A percentile compares a stretch with the other conserved stretches of the same genome.
phyloP scores from a whole-genome alignment of 2,113 vertebrate genomes.

The Gobius niger region DNA sequence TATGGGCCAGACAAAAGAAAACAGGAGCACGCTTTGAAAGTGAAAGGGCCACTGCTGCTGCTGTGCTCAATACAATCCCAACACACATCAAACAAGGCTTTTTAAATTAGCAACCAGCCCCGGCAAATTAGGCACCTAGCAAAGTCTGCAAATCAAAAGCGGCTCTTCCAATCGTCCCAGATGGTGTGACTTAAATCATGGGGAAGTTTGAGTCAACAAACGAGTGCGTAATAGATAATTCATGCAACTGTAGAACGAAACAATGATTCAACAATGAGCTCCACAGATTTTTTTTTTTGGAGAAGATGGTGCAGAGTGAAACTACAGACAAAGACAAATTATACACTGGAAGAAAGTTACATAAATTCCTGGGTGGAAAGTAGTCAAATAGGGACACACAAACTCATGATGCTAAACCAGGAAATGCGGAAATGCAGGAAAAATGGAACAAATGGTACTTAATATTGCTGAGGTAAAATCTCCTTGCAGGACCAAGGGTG shows the following conservation, averaged over 20 bases:
- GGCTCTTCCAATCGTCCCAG: conserved; percentile 40
- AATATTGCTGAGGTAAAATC: too few species aligned
- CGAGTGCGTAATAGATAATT: conserved; percentile 61
- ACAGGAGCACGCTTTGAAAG: conserved; percentile 55
- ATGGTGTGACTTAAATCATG: conserved; percentile 65
- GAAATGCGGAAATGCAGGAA: too few species aligned
- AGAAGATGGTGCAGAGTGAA: conserved; percentile 8
- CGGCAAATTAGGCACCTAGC: conserved; percentile 65
- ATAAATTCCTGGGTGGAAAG: conserved; percentile 31
- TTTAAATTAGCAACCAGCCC: conserved; percentile 64
- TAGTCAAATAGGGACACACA: conserved; percentile 18
- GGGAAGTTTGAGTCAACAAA: conserved; percentile 64
- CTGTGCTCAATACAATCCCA: conserved; percentile 39
- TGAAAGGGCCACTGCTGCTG: conserved; percentile 38
- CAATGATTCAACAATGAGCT: conserved; percentile 40
- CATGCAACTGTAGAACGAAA: conserved; percentile 49
- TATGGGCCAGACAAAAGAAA: conserved; percentile 57
- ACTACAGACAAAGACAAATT: conserved; percentile 32
- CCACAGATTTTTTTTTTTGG: conserved; percentile 17
- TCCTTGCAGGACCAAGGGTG: too few species aligned
- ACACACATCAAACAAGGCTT: conserved; percentile 64
- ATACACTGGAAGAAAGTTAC: conserved; percentile 42
- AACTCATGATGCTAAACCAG: background rate
- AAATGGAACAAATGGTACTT: too few species aligned
- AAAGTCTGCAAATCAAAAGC: conserved; percentile 56